Base-by-base conservation (phyloP, 2,797 vertebrate species). In the Spinus olivaceus region DNA sequence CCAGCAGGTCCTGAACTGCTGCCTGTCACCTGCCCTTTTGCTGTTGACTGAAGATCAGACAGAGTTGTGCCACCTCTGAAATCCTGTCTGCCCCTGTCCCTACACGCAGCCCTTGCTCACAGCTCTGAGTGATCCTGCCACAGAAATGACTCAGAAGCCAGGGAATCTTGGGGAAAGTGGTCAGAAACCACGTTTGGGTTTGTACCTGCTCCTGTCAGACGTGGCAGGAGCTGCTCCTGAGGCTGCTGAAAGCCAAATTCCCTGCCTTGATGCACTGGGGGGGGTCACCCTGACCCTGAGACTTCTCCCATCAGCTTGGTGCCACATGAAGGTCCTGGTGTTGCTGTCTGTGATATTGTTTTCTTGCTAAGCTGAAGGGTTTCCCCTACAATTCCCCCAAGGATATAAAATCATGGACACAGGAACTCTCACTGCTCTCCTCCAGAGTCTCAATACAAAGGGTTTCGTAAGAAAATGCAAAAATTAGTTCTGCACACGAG, bases 271-370 rank as follows among this genome's bases (percentile, higher is more conserved):
- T 7, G 17, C 4, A 2, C 33, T 9, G 46, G 35, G 56, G 30
- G 30, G 8, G 79, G 19, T 32, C 33, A 28, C 19, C 53, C 60
- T 18, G 33, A 63, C 74, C 44, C 61, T 4, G 27, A 63, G 20
- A 6, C 37, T 54, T 22, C 56, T 32, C 67, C 42, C 42, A 30
- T 14, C 3, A 42, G 35, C 37, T 0, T 24, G 54, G 71, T 39
- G 35, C 25, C 73, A 67, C 6, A 0, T 0, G 2, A 47, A 65
- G 39, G 50, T 85, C 6, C 1, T 4, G 17, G 10, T 46, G 82
- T 61, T 27, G n/a, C 30, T 41, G 1, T 30, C 54, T 1, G 0
- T 0, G 0, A 9, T 4, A 6, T 0, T 66, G 64, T 46, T 89
- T 41, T 37, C 24, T 81, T 18, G 13, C 49, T 86, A 32, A 93